phyloP scores from a whole-genome alignment of 1,140 invertebrate genomes.

The Cyclina sinensis region DNA sequence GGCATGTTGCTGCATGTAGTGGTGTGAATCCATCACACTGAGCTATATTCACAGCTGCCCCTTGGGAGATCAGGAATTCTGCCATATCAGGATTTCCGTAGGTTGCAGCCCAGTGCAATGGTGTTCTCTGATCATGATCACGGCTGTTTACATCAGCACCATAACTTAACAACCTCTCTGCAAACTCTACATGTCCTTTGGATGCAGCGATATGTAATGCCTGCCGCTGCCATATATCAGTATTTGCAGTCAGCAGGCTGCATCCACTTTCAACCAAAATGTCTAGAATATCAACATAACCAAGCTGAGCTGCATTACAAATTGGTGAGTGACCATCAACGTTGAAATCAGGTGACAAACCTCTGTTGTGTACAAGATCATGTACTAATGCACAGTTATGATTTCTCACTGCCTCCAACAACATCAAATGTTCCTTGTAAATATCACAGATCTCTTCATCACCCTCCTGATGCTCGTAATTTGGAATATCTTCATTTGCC shows the following conservation, averaged over 20 bases:
- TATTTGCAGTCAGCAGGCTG: constrained; percentile 69
- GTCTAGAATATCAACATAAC: constrained; percentile 70
- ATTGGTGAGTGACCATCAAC: constrained; percentile 71
- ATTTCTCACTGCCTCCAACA: constrained; percentile 72
- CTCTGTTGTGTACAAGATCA: constrained; percentile 62
- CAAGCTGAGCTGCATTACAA: constrained; percentile 71
- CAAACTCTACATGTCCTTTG: constrained; percentile 75
- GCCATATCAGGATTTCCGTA: constrained; percentile 76
- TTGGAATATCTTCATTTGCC: background rate
- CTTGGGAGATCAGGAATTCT: constrained; percentile 74
- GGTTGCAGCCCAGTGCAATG: constrained; percentile 83
- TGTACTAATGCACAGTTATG: constrained; percentile 69
- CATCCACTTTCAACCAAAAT: constrained; percentile 72
- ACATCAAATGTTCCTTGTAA: constrained; percentile 40
- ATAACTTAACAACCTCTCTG: constrained; percentile 74
- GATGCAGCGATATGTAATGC: constrained; percentile 82
- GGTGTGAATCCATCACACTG: constrained; percentile 83
- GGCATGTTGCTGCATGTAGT: constrained; percentile 80
- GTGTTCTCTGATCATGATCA: constrained; percentile 81
- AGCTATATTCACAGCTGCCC: constrained; percentile 78
- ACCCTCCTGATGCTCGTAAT: background rate
- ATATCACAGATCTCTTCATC: constrained; percentile 44
- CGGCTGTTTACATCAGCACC: constrained; percentile 78
- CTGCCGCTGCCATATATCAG: constrained; percentile 77
- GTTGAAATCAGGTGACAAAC: constrained; percentile 75